phyloP scores from a whole-genome alignment of 2,888 invertebrate genomes.

The Scotopteryx bipunctaria region DNA sequence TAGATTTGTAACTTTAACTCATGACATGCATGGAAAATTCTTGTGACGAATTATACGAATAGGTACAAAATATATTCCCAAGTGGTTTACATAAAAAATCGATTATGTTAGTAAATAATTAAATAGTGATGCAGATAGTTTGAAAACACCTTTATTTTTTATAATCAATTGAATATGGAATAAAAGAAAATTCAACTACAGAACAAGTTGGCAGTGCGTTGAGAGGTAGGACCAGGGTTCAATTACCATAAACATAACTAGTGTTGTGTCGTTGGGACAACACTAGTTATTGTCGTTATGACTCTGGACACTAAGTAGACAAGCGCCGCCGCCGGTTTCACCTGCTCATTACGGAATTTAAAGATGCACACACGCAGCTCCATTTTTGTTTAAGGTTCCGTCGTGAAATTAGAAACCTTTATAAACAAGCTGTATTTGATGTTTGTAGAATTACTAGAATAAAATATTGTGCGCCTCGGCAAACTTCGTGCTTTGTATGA shows the following conservation, averaged over 20 bases:
- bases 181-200: too few species aligned
- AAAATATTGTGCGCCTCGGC: too few species aligned
- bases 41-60: too few species aligned
- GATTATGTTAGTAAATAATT: too few species aligned
- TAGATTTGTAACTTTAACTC: too few species aligned
- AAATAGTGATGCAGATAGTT: too few species aligned
- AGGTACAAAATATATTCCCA: too few species aligned
- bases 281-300: conserved; percentile 62
- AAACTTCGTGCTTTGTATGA: too few species aligned
- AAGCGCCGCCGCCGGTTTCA: conserved; percentile 61
- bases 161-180: too few species aligned
- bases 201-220: neutral
- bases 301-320: conserved; percentile 68
- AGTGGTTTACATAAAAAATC: too few species aligned
- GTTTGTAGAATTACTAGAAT: neutral
- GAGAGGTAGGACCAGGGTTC: neutral
- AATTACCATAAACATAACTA: conserved; percentile 1
- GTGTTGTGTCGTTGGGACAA: conserved; percentile 40
- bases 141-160: too few species aligned
- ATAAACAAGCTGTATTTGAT: neutral
- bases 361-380: conserved; percentile 60
- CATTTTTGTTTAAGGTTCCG: conserved; percentile 49
- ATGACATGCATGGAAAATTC: too few species aligned
- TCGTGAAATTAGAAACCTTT: neutral
- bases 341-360: conserved; percentile 69